phyloP scores from a whole-genome alignment of 2,797 vertebrate genomes.

The Scolopax bukidnonensis region DNA sequence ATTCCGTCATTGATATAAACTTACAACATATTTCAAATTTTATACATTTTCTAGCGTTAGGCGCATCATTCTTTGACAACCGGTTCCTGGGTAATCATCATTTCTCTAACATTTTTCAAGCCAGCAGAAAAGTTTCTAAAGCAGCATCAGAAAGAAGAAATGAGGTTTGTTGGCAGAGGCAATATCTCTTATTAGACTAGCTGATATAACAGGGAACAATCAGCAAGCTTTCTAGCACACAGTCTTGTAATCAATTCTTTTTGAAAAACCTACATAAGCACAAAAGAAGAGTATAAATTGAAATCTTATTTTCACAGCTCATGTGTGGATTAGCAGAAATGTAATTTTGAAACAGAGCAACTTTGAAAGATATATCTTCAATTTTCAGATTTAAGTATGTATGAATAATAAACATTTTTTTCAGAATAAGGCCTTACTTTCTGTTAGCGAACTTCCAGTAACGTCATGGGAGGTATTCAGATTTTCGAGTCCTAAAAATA shows the following conservation, averaged over 20 bases:
- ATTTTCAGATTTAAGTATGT: not conserved
- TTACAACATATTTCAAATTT: not conserved
- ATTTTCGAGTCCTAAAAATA: not conserved
- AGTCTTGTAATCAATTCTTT: constrained; percentile 27
- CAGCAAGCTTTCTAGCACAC: not conserved
- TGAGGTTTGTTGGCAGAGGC: constrained; percentile 14
- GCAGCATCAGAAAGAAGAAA: not conserved
- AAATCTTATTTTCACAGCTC: not conserved
- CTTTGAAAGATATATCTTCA: not conserved
- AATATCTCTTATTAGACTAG: constrained; percentile 31
- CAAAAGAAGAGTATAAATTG: not conserved
- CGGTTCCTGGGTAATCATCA: not conserved
- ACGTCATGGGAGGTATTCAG: not conserved
- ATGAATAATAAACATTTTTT: not conserved
- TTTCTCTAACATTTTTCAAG: constrained; percentile 9
- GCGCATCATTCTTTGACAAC: not conserved
- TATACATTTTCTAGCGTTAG: not conserved
- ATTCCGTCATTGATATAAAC: not conserved
- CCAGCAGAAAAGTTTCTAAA: constrained; percentile 1
- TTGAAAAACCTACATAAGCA: not conserved
- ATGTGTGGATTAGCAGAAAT: not conserved
- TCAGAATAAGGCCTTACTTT: not conserved
- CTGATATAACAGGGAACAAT: not conserved
- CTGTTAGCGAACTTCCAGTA: not conserved
- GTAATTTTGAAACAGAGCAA: not conserved